Base-by-base conservation (phyloP, 2,888 invertebrate species). In the Watsonalla binaria region DNA sequence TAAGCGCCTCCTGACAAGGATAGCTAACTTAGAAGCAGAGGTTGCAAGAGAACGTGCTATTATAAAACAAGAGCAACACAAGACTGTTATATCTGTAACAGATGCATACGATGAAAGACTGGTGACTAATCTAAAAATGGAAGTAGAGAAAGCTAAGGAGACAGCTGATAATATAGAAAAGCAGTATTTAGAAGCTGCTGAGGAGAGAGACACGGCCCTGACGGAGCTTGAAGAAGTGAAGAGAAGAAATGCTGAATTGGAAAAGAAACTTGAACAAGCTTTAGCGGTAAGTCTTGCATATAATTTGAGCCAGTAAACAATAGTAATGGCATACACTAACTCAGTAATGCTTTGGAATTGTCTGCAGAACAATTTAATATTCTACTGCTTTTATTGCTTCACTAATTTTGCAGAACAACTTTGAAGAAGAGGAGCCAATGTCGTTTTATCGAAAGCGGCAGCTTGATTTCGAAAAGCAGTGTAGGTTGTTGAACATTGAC, bases 21-120 rank as follows among this genome's bases (percentile, higher is more conserved):
- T 97, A 76, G 92, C 94, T 34, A 96, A 96, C 72, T 88, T 97
- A 63, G 96, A 97, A 85, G 95, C 95, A 9, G 96, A 97, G 77
- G 76, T 96, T 62, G 95, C 96, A 57, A 94, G 95, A 68, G 94
- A 95, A 75, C 92, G 93, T 57, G 92, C 92, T 42, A 86, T 90
- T 45, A 87, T 90, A 9, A 89, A 84, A 67, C 91, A 91, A 63
- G 90, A 91, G 61, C 89, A 90, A 69, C 90, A 91, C 55, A 91
- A 91, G 70, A 89, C 90, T 47, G 91, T 91, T 5, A 91, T 91
- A 78, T 89, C 91, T 11, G 91, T 91, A 9, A 90, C 91, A 49
- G 92, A 92, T 52, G 92, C 91, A 6, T 92, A 93, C 51, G 94
- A 94, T 66, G 93, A 94, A 72, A 92, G 92, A 66, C 82, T 95